Evolutionary conservation across 1,140 invertebrate genomes (phyloP), one percentile per base, ranked within the genome.

Genomic region (Cyclina sinensis): DNA sequence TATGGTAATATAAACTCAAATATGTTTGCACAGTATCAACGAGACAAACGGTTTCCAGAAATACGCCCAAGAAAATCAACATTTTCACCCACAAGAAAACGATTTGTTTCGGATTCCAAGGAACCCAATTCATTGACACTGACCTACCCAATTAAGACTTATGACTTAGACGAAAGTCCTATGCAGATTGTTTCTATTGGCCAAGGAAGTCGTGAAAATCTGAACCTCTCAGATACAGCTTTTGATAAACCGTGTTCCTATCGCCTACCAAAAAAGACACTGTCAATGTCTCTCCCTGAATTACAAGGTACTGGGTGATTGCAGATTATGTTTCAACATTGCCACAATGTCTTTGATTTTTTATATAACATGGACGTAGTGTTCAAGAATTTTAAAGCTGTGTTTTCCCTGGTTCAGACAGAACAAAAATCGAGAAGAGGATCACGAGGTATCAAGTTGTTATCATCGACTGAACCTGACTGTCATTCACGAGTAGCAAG

Each of bases 31-130:
- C 70, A 54, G 24, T 87, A 87, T 32, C 85, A 87, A 35, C 21
- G 76, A n/a, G 85, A 87, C 32, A 87, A 78, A 87, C 48, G 73
- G 14, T 87, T 87, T 65, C 85, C 85, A 24, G 85, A 87, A 51
- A 80, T 87, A 0, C 35, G 73, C 32, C 39, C 32, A n/a, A 54
- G 85, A 78, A 87, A 80, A 32, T 70, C 59, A 62, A 70, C 74
- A 0, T 51, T 51, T 5, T 87, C 85, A n/a, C 85, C 85, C 18
- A 51, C 74, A 43, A 18, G 57, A 18, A 87, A 80, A 35, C 74
- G 76, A 18, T 51, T 87, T 11, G 9, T 46, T 5, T 32, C 39
- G 7, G 59, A 46, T 46, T 35, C 27, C 24, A 68, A 48, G 11
- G 65, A 83, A 37, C 0, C 21, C 4, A 24, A 5, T 24, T 24